Percentiles rank a stretch among this genome's conserved stretches.
Evolutionary conservation across 2,888 invertebrate species (phyloP).

Genomic region (Pyrrhosoma nymphula): DNA sequence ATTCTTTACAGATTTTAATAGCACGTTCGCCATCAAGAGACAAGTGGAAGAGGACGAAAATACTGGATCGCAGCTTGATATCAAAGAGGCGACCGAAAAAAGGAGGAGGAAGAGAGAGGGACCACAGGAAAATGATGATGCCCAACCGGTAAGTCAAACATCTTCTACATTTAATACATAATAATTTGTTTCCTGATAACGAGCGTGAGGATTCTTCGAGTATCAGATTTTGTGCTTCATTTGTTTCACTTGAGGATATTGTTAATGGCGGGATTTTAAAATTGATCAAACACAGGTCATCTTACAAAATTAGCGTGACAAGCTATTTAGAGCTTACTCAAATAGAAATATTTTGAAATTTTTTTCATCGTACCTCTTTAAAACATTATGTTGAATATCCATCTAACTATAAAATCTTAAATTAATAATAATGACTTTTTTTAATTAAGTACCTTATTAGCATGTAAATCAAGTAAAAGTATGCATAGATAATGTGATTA

Average conservation of each 20-base stretch:
- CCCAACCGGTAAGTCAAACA: background rate
- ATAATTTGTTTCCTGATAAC: background rate
- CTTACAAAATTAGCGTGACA: background rate
- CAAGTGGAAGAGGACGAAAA: slow-evolving; percentile 8
- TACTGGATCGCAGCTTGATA: background rate
- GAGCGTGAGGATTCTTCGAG: background rate
- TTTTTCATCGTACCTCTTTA: too few species aligned
- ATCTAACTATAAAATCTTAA: background rate
- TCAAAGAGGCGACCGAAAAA: background rate
- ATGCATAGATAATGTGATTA: background rate
- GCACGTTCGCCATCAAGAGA: background rate
- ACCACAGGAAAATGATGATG: background rate
- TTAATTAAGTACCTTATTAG: too few species aligned
- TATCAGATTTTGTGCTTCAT: background rate
- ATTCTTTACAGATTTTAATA: slow-evolving; percentile 4
- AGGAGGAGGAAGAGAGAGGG: slow-evolving; percentile 28
- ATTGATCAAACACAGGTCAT: too few species aligned
- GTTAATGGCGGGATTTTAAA: background rate
- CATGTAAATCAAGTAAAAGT: background rate
- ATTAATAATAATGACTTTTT: background rate
- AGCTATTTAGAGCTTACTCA: background rate
- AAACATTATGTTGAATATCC: background rate
- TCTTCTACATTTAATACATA: background rate
- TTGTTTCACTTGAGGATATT: background rate
- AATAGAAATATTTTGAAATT: too few species aligned